Base-by-base conservation (phyloP, 1,140 invertebrate genomes). In the Dreissena polymorpha region DNA sequence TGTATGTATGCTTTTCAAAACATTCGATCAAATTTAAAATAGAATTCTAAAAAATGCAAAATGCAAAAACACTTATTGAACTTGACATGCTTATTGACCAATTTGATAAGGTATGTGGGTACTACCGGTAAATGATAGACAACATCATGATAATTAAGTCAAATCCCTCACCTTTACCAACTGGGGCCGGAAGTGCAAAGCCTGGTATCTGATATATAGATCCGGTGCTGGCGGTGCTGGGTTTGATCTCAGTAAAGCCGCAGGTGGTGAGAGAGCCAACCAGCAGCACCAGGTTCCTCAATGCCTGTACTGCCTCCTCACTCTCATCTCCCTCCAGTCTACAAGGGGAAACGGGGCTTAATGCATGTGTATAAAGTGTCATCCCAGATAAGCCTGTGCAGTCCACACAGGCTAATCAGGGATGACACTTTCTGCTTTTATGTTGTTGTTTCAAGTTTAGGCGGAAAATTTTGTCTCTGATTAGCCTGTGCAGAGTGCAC, bases 231-330 rank as follows among this genome's bases (percentile, higher is more conserved):
- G 92, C 92, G 50, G 92, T 90, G 64, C 91, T 93, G 18, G 94
- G 94, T 86, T 94, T 94, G 64, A 99, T 93, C 92, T 98, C 97
- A 8, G 96, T 96, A 90, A 96, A 97, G 60, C 98, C 98, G 93
- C 97, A 99, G 93, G 97, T 98, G 89, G 97, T 97, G 49, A 99
- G 94, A 21, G 97, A 98, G 12, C 97, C 97, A 82, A 99, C 95
- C 95, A 99, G 96, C 63, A 99, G 93, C 0, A 99, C 97, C 78
- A 99, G 94, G 94, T 99, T 99, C 81, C 97, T 94, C 65, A 98
- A 95, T 8, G 98, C 97, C 86, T 98, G 91, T 18, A 89, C 83
- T 2, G 90, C 87, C 69, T 93, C 92, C 74, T 91, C 91, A 64
- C 73, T 77, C 10, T 78, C 84, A 71, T 91, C 90, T 51, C 89